phyloP scores from a whole-genome alignment of 2,888 invertebrate species.

The Tholera decimalis region DNA sequence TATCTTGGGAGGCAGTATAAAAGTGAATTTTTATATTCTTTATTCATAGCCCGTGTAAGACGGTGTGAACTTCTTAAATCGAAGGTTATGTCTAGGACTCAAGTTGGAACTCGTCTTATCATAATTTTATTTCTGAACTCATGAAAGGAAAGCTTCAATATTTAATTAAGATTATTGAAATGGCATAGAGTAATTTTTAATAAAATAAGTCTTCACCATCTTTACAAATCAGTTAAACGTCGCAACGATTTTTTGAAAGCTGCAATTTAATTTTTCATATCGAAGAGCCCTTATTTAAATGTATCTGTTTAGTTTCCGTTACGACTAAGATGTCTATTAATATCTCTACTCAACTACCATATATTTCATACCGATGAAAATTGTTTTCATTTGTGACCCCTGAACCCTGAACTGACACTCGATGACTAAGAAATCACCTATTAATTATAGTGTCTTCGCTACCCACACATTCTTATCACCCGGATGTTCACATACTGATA shows the following conservation, averaged over 20 bases:
- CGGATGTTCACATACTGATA: neutral
- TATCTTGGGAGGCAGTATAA: too few relatives aligned
- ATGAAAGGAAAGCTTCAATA: neutral
- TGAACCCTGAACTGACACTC: neutral
- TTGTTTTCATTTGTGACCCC: neutral
- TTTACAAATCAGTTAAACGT: neutral
- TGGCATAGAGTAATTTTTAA: neutral
- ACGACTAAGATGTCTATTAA: neutral
- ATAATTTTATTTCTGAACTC: neutral
- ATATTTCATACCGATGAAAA: neutral
- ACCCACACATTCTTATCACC: neutral
- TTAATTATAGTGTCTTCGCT: neutral
- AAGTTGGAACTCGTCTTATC: neutral
- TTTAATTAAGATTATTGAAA: neutral
- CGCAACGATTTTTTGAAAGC: neutral
- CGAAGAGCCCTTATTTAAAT: neutral
- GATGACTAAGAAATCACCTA: neutral
- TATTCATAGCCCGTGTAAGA: too few relatives aligned
- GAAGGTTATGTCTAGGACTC: neutral
- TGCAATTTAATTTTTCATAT: conserved; percentile 2
- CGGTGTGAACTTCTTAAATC: too few relatives aligned
- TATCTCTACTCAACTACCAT: neutral
- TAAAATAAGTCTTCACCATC: neutral
- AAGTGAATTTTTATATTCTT: too few relatives aligned
- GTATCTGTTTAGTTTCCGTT: neutral